Conservation (phyloP, 92 coral and sea anemone genomes). For the Actinernus sp. region DNA sequence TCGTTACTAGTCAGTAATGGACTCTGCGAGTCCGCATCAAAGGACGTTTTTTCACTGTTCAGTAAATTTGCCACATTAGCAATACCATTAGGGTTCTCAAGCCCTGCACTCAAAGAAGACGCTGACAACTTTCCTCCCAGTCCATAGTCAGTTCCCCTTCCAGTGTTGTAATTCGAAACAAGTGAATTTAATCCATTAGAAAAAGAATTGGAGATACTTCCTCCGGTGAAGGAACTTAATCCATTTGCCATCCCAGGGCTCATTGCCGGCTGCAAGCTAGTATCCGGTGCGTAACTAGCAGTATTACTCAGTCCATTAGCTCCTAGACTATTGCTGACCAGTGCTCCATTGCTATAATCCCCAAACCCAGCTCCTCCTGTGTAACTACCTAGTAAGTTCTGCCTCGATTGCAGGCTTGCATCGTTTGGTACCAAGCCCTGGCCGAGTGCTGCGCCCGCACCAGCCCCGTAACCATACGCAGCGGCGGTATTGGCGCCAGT, state of each 20-base stretch:
- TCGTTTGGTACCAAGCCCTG: constrained; percentile 1
- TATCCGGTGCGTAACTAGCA: constrained; percentile 3
- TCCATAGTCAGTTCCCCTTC: constrained; percentile 9
- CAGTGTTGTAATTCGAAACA: background rate
- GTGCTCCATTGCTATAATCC: constrained; percentile 19
- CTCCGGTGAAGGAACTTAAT: constrained; percentile 7
- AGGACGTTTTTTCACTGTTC: constrained; percentile 28
- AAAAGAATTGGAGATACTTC: constrained; percentile 5
- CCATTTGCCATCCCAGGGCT: background rate
- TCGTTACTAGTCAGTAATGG: constrained; percentile 7
- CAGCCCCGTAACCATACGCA: constrained; percentile 9
- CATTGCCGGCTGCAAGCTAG: background rate
- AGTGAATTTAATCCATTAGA: constrained; percentile 9
- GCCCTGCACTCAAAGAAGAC: constrained; percentile 25
- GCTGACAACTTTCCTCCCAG: constrained; percentile 13
- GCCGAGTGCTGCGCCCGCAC: constrained; percentile 3
- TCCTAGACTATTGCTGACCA: background rate
- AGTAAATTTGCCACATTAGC: constrained; percentile 31
- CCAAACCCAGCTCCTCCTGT: constrained; percentile 12
- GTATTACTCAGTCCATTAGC: constrained; percentile 9
- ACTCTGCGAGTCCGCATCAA: constrained; percentile 31
- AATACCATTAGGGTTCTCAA: constrained; percentile 38
- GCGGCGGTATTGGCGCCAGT: background rate
- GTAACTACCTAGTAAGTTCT: constrained; percentile 7
- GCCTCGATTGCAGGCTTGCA: constrained; percentile 11